phyloP scores from a whole-genome alignment of 2,113 vertebrate genomes.

The Poeciliopsis occidentalis region DNA sequence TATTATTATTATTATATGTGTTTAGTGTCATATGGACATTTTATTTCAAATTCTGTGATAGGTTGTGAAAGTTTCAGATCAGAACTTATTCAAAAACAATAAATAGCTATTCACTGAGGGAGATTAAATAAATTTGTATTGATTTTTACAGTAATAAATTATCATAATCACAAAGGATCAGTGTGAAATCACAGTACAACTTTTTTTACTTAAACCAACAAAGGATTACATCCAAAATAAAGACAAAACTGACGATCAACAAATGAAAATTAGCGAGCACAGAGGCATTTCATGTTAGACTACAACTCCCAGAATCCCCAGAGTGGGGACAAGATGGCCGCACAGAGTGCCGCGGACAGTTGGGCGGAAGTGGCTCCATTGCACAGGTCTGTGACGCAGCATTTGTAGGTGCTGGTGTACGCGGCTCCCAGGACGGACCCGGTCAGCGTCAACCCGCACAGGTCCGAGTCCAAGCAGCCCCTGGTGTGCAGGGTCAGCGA shows the following conservation, averaged over 20 bases:
- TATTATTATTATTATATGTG: neutral
- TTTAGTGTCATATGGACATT: neutral
- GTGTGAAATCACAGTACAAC: neutral
- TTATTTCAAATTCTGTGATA: neutral
- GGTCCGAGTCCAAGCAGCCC: conserved; percentile 54
- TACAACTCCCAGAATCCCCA: conserved; percentile 31
- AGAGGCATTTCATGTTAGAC: neutral
- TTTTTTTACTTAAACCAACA: neutral
- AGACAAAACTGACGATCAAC: neutral
- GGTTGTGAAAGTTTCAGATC: neutral
- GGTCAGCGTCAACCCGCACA: conserved; percentile 35
- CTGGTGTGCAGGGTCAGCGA: neutral
- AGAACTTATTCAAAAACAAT: neutral
- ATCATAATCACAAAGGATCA: neutral
- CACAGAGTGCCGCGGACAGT: conserved; percentile 34
- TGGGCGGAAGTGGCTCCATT: conserved; percentile 52
- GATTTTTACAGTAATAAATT: too few species aligned
- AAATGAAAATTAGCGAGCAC: neutral
- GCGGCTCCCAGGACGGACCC: conserved; percentile 4
- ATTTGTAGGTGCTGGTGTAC: conserved; percentile 38
- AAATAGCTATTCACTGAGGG: neutral
- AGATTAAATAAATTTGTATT: neutral
- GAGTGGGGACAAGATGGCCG: conserved; percentile 35
- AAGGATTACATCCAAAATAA: neutral
- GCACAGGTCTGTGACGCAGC: conserved; percentile 52